These are phyloP conservation scores for Rhadina sibilatrix DNA, from an alignment of 2,113 vertebrate species.

Conservation along the genomic window DNA sequence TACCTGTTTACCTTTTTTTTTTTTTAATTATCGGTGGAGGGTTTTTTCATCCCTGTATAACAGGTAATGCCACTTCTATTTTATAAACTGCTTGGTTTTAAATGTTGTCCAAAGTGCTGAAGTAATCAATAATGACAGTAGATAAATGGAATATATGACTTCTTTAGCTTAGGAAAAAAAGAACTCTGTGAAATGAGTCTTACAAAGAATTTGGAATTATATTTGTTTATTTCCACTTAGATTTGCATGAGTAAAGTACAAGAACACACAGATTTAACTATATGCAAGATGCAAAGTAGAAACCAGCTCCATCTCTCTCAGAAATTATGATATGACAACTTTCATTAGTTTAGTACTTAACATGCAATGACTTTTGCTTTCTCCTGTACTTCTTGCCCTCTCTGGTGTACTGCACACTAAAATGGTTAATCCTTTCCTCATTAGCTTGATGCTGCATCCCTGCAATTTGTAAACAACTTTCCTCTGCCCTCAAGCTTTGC, in stretches of 20 bases:
- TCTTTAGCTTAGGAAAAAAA: neutral
- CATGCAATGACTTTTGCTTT: neutral
- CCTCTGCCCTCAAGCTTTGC: neutral
- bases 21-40: neutral
- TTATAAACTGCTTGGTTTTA: conserved; percentile 28
- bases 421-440: neutral
- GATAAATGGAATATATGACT: neutral
- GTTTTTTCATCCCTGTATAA: neutral
- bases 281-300: neutral
- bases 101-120: neutral
- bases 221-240: neutral
- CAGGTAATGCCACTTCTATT: conserved; percentile 27
- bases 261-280: neutral
- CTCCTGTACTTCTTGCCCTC: neutral
- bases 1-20: neutral
- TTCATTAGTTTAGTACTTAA: neutral
- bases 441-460: neutral
- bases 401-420: neutral
- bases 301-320: neutral
- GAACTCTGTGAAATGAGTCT: neutral
- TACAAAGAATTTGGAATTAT: neutral
- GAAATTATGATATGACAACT: neutral
- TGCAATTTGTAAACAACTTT: neutral
- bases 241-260: neutral
- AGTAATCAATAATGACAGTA: neutral